Conservation (phyloP, 1,140 invertebrate species). For the Homalodisca vitripennis region DNA sequence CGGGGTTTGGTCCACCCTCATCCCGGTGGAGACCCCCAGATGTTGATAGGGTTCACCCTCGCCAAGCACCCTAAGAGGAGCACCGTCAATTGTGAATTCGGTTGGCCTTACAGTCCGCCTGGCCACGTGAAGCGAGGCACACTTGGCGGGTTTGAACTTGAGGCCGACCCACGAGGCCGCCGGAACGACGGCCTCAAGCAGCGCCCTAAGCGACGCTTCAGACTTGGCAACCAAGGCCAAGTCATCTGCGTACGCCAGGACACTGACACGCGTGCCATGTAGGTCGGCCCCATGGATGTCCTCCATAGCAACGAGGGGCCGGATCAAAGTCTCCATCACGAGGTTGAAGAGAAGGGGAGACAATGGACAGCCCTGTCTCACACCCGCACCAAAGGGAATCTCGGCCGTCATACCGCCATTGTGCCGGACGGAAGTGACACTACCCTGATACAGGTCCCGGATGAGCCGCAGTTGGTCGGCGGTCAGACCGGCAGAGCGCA, state of each 20-base stretch:
- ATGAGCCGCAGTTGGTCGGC: background rate
- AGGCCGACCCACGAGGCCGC: background rate
- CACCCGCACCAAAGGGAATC: background rate
- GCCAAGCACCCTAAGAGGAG: background rate
- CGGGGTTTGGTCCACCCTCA: background rate
- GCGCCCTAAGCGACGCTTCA: background rate
- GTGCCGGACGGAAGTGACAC: background rate
- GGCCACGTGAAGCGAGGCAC: background rate
- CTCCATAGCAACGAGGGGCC: background rate
- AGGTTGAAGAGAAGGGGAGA: background rate
- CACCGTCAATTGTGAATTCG: background rate
- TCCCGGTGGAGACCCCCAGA: background rate
- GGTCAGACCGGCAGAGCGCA: background rate
- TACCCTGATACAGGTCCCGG: background rate
- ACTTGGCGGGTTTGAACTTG: background rate
- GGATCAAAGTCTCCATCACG: background rate
- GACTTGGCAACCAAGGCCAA: slow-evolving; percentile 1
- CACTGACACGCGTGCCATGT: background rate
- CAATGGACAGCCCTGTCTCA: background rate
- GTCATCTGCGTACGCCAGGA: background rate
- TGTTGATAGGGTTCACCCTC: background rate
- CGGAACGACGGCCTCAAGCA: background rate
- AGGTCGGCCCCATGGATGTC: background rate
- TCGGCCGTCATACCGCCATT: background rate
- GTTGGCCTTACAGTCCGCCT: background rate